phyloP scores from a whole-genome alignment of 2,797 vertebrate species.

The Sebastes cheni region DNA sequence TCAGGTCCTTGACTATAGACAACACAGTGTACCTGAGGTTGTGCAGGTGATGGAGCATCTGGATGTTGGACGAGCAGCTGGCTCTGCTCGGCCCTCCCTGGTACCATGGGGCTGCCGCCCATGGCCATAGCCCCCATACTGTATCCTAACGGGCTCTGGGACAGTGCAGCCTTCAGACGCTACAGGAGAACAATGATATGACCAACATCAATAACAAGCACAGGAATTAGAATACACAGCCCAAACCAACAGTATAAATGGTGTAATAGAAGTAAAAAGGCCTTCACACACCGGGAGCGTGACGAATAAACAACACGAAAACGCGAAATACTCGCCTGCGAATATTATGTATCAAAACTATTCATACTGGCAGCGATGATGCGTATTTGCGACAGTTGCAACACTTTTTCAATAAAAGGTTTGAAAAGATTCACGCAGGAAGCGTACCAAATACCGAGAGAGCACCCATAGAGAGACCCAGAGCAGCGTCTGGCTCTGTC shows the following conservation, averaged over 20 bases:
- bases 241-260: neutral
- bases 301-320: too few species aligned
- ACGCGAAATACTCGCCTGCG: too few species aligned
- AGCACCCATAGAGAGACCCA: too few species aligned
- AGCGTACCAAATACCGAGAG: too few species aligned
- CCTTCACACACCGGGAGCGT: too few species aligned
- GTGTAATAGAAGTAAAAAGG: neutral
- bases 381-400: too few species aligned
- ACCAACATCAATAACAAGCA: slow-evolving; percentile 12
- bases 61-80: slow-evolving; percentile 92
- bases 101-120: slow-evolving; percentile 91
- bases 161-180: slow-evolving; percentile 94
- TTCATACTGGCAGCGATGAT: too few species aligned
- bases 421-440: too few species aligned
- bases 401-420: too few species aligned
- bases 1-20: neutral
- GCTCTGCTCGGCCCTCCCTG: slow-evolving; percentile 91
- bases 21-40: slow-evolving; percentile 79
- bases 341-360: too few species aligned
- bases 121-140: slow-evolving; percentile 84
- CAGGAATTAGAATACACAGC: neutral
- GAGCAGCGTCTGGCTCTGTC: too few species aligned
- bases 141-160: slow-evolving; percentile 87
- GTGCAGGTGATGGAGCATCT: slow-evolving; percentile 92
- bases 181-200: slow-evolving; percentile 57